Evolutionary conservation across 2,113 vertebrate genomes (phyloP).

Genomic region (Ictidomys tridecemlineatus): DNA sequence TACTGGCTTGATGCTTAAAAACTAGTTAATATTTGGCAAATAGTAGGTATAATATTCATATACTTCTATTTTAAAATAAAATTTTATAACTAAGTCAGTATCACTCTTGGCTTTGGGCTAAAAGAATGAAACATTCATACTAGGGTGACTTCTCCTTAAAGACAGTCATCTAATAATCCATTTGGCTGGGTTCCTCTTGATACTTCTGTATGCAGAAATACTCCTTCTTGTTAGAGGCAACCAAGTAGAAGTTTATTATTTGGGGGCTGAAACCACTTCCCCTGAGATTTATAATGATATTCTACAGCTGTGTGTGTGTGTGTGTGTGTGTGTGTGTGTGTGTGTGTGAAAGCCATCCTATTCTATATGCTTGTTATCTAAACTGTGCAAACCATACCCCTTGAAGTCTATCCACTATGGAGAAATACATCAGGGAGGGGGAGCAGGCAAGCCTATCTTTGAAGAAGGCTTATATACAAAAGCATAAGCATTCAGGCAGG

Average conservation of each 20-base stretch:
- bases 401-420: background rate
- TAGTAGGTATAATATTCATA: background rate
- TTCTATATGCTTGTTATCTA: slow-evolving; percentile 7
- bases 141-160: background rate
- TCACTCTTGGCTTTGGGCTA: background rate
- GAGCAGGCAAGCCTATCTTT: slow-evolving; percentile 70
- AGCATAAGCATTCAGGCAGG: slow-evolving; percentile 79
- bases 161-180: background rate
- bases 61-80: slow-evolving; percentile 41
- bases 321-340: background rate
- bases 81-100: slow-evolving; percentile 25
- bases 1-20: background rate
- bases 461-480: slow-evolving; percentile 60
- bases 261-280: background rate
- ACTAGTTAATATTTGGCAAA: background rate
- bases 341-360: background rate
- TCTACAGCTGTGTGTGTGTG: background rate
- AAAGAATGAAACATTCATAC: slow-evolving; percentile 23
- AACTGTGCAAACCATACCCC: background rate
- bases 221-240: background rate
- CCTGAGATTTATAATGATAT: background rate
- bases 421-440: background rate
- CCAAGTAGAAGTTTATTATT: background rate
- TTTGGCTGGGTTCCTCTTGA: background rate
- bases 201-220: background rate